These are phyloP conservation scores for Pseudococcus jackbeardsleyi DNA, from an alignment of 2,888 invertebrate species.

Conservation along the genomic window DNA sequence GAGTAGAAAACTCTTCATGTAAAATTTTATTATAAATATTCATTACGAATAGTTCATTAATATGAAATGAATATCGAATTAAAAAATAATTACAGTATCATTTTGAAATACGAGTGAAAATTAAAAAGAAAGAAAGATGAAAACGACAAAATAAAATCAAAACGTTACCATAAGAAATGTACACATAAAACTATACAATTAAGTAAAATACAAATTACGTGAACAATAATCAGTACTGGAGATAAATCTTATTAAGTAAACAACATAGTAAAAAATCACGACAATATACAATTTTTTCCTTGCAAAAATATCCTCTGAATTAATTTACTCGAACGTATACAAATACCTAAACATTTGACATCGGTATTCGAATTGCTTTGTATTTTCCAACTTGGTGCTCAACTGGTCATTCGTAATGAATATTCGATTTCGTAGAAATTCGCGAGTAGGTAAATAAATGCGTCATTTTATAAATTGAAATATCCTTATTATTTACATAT, in stretches of 20 bases:
- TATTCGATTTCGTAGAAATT: slow-evolving; percentile 19
- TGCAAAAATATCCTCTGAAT: not conserved
- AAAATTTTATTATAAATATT: slow-evolving; percentile 55
- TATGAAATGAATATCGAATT: slow-evolving; percentile 50
- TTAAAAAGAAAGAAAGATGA: not conserved
- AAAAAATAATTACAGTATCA: slow-evolving; percentile 49
- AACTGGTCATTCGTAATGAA: not conserved
- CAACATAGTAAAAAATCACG: slow-evolving; percentile 55
- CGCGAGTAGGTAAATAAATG: slow-evolving; percentile 40
- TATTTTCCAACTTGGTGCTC: slow-evolving; percentile 51
- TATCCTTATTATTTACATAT: slow-evolving; percentile 49
- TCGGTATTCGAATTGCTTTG: not conserved
- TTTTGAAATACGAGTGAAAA: slow-evolving; percentile 49
- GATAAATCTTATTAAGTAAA: slow-evolving; percentile 51
- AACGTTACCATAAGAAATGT: slow-evolving; percentile 30
- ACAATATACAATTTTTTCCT: slow-evolving; percentile 13
- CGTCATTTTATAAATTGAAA: slow-evolving; percentile 25
- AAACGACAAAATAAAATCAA: slow-evolving; percentile 29
- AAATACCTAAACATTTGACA: slow-evolving; percentile 30
- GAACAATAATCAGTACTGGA: slow-evolving; percentile 53
- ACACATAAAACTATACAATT: slow-evolving; percentile 39
- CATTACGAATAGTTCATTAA: slow-evolving; percentile 40
- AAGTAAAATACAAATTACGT: slow-evolving; percentile 53
- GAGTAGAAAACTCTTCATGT: slow-evolving; percentile 21
- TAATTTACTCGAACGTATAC: slow-evolving; percentile 4